These are phyloP conservation scores for Boleophthalmus pectinirostris DNA, from an alignment of 2,113 vertebrate genomes.

Conservation along the genomic window DNA sequence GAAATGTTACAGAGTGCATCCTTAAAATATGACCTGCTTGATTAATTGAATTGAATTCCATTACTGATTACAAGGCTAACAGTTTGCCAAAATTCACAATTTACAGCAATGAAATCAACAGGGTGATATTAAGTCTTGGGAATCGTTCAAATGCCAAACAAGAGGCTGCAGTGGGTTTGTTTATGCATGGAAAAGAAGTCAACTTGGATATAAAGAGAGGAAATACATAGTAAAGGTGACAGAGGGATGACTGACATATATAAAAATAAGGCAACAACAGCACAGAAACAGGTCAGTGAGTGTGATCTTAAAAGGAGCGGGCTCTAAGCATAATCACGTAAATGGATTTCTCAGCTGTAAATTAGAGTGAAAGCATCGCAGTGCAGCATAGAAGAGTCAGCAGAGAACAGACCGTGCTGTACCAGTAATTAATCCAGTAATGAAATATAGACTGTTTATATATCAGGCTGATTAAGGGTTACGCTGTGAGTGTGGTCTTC, in stretches of 20 bases:
- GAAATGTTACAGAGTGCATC: too few relatives aligned
- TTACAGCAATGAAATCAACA: too few relatives aligned
- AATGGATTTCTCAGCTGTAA: conserved; percentile 30
- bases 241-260: neutral
- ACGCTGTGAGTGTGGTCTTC: neutral
- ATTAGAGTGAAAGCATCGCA: conserved; percentile 1
- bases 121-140: too few relatives aligned
- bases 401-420: neutral
- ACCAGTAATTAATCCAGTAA: neutral
- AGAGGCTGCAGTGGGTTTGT: too few relatives aligned
- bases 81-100: too few relatives aligned
- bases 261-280: neutral
- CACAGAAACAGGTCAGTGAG: neutral
- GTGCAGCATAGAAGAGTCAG: conserved; percentile 4
- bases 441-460: conserved; percentile 1
- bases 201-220: too few relatives aligned
- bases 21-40: too few relatives aligned
- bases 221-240: too few relatives aligned
- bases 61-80: too few relatives aligned
- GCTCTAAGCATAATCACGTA: conserved; percentile 38
- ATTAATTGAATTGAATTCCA: too few relatives aligned
- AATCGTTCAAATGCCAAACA: too few relatives aligned
- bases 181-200: too few relatives aligned
- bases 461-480: neutral
- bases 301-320: neutral